Evolutionary conservation across 2,888 invertebrate genomes (phyloP).

Genomic region (Drosophila meridiana): DNA sequence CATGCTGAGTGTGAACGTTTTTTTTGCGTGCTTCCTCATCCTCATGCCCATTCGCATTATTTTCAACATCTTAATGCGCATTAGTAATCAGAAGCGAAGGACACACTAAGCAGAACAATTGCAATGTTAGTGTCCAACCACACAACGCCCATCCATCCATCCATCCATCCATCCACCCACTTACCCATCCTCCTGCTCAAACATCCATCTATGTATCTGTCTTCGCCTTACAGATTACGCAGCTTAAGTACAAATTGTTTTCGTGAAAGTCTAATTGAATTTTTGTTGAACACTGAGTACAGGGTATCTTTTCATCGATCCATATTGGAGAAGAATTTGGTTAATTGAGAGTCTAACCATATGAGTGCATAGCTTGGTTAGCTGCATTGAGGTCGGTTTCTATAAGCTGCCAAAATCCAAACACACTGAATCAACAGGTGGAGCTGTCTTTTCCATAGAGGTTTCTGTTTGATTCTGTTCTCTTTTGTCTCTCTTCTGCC

Average conservation of each 20-base stretch:
- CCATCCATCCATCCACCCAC: neutral
- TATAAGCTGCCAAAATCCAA: neutral
- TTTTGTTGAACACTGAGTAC: neutral
- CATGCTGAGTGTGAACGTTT: constrained; percentile 10
- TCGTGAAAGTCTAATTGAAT: neutral
- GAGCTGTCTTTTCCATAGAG: no score
- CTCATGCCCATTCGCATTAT: constrained; percentile 10
- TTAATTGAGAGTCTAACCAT: neutral
- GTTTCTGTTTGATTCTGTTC: neutral
- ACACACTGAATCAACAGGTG: neutral
- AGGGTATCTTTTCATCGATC: neutral
- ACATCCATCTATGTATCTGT: neutral
- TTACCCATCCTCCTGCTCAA: neutral
- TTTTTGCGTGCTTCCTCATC: constrained; percentile 6
- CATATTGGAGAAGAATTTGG: neutral
- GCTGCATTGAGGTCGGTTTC: neutral
- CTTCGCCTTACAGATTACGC: neutral
- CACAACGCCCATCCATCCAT: neutral
- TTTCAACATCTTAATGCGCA: constrained; percentile 46
- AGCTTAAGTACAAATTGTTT: constrained; percentile 9
- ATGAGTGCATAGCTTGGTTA: neutral
- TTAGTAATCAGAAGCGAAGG: constrained; percentile 30
- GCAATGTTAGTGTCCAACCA: constrained; percentile 5
- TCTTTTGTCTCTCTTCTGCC: neutral
- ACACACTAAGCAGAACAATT: neutral